Conservation (phyloP, 2,888 invertebrate species). For the Plebejus melissa region DNA sequence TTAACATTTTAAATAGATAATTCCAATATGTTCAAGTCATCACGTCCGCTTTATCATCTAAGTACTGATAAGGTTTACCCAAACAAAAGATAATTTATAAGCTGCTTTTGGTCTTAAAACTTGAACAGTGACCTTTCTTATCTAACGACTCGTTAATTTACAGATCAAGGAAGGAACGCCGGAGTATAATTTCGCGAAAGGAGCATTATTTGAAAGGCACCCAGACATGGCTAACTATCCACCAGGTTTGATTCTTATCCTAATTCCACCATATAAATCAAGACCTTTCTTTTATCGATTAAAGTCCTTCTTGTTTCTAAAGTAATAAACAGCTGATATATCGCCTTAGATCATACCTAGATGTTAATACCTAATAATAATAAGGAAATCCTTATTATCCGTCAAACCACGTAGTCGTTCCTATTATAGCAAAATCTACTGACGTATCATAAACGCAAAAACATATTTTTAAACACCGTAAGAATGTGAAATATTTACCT, state of each 20-base stretch:
- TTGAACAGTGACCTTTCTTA: constrained; percentile 4
- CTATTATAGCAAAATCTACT: background rate
- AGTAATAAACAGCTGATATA: background rate
- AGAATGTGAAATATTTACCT: background rate
- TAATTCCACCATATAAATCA: background rate
- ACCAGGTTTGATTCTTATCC: constrained; percentile 58
- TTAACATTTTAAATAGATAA: background rate
- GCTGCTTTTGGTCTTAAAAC: background rate
- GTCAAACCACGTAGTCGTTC: background rate
- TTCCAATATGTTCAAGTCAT: background rate
- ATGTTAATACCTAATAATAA: background rate
- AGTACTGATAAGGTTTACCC: background rate
- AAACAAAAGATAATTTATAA: background rate
- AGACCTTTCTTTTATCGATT: background rate
- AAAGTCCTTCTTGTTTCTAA: background rate
- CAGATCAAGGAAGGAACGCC: constrained; percentile 54
- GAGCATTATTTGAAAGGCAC: constrained; percentile 83
- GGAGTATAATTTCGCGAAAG: constrained; percentile 80
- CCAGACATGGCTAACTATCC: constrained; percentile 85
- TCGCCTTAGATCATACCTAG: background rate
- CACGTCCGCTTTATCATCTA: background rate
- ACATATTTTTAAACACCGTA: too few relatives aligned
- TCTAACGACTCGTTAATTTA: background rate
- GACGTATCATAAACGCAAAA: too few relatives aligned
- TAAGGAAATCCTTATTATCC: background rate